These are phyloP conservation scores for Elmis aenea DNA, from an alignment of 2,888 invertebrate species.

Conservation along the genomic window DNA sequence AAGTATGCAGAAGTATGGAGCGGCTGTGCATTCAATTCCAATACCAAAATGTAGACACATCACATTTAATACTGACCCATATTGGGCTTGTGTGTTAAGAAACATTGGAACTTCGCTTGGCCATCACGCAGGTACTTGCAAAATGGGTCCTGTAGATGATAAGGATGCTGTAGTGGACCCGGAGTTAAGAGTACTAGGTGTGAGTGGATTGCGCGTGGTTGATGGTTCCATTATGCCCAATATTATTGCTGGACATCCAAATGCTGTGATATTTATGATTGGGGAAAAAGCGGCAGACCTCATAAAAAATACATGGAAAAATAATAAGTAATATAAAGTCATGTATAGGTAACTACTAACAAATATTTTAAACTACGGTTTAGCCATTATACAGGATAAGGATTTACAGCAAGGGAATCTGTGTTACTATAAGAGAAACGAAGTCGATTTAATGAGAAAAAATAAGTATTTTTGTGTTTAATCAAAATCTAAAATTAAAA, in stretches of 20 bases:
- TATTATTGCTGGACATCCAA: slow-evolving; percentile 54
- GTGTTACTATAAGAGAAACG: too few species aligned
- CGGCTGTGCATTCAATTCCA: slow-evolving; percentile 52
- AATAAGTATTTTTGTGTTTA: too few species aligned
- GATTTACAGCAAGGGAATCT: too few species aligned
- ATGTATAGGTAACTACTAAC: too few species aligned
- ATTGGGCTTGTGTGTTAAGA: slow-evolving; percentile 71
- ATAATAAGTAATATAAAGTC: not conserved
- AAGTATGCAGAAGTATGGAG: slow-evolving; percentile 51
- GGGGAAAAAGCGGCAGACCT: slow-evolving; percentile 56
- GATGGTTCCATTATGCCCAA: slow-evolving; percentile 57
- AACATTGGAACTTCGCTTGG: slow-evolving; percentile 68
- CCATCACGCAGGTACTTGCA: slow-evolving; percentile 57
- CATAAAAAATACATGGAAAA: slow-evolving; percentile 47
- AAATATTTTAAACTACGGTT: too few species aligned
- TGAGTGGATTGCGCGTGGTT: slow-evolving; percentile 52
- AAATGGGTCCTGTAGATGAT: slow-evolving; percentile 46
- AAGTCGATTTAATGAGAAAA: too few species aligned
- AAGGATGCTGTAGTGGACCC: slow-evolving; percentile 49
- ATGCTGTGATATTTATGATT: slow-evolving; percentile 55
- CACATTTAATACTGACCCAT: slow-evolving; percentile 59
- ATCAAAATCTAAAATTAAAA: too few species aligned
- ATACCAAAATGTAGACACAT: slow-evolving; percentile 65
- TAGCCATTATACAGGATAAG: too few species aligned
- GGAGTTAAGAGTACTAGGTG: slow-evolving; percentile 48